Percentiles rank a stretch among this genome's conserved stretches.
These are phyloP conservation scores for Chromobotia macracanthus DNA, from an alignment of 2,797 vertebrate genomes.

Conservation along the genomic window DNA sequence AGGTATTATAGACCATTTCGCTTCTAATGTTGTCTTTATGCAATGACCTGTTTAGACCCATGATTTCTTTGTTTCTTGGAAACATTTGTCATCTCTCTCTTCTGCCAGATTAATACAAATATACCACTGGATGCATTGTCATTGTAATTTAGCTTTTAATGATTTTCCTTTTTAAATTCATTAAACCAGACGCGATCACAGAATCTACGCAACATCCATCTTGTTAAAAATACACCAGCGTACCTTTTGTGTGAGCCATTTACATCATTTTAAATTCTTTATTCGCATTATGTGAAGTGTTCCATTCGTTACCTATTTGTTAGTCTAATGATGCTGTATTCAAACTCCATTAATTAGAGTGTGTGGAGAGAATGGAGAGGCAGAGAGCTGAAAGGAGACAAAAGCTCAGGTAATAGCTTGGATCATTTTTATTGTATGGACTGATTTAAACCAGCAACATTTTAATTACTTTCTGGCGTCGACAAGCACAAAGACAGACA, in stretches of 20 bases:
- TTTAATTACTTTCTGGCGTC: conserved; percentile 50
- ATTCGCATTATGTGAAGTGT: conserved; percentile 30
- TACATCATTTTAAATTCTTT: conserved; percentile 39
- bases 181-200: neutral
- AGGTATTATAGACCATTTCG: neutral
- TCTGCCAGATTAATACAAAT: neutral
- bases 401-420: conserved; percentile 57
- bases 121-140: conserved; percentile 6
- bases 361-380: conserved; percentile 20
- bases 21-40: neutral
- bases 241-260: conserved; percentile 28
- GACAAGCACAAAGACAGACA: conserved; percentile 10
- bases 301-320: conserved; percentile 34
- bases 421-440: conserved; percentile 55
- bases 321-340: conserved; percentile 50
- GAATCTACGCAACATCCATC: conserved; percentile 39
- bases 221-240: conserved; percentile 46
- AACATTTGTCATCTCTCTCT: neutral
- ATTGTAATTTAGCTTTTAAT: conserved; percentile 31
- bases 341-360: conserved; percentile 42
- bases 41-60: conserved; percentile 1
- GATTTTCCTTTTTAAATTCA: conserved; percentile 18
- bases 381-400: conserved; percentile 31
- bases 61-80: conserved; percentile 11
- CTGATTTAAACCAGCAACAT: conserved; percentile 53